Conservation (phyloP, 2,797 vertebrate genomes). For the Brotula barbata region DNA sequence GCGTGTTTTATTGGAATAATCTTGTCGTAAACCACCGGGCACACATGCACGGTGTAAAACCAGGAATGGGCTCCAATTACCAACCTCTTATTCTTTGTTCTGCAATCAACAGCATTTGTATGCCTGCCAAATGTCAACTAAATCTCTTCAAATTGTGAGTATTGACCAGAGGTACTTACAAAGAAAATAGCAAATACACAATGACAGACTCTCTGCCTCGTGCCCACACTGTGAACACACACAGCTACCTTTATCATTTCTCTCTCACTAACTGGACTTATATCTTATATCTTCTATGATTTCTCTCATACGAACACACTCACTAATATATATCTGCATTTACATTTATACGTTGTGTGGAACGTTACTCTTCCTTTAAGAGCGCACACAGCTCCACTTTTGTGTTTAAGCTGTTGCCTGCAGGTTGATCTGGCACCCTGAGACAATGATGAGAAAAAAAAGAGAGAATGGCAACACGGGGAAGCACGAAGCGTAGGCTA, state of each 20-base stretch:
- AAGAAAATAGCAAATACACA: background rate
- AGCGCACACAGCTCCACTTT: background rate
- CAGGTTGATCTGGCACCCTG: conserved; percentile 13
- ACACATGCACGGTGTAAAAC: background rate
- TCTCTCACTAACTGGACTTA: too few relatives aligned
- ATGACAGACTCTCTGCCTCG: background rate
- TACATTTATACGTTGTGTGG: conserved; percentile 6
- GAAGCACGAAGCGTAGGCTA: background rate
- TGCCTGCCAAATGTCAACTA: background rate
- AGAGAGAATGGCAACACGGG: background rate
- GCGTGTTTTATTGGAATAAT: too few relatives aligned
- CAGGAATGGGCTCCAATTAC: conserved; percentile 22
- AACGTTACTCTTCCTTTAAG: conserved; percentile 2
- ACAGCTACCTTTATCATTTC: background rate
- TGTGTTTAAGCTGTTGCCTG: conserved; percentile 27
- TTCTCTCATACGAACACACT: too few relatives aligned
- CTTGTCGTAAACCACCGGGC: too few relatives aligned
- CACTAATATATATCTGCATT: conserved; percentile 5
- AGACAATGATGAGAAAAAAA: conserved; percentile 4
- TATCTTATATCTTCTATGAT: too few relatives aligned
- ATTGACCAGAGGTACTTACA: background rate
- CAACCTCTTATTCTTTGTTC: too few relatives aligned
- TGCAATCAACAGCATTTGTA: conserved; percentile 8
- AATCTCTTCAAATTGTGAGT: background rate
- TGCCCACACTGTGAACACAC: background rate